phyloP scores from a whole-genome alignment of 1,140 invertebrate species.

The Mactra quadrangularis region DNA sequence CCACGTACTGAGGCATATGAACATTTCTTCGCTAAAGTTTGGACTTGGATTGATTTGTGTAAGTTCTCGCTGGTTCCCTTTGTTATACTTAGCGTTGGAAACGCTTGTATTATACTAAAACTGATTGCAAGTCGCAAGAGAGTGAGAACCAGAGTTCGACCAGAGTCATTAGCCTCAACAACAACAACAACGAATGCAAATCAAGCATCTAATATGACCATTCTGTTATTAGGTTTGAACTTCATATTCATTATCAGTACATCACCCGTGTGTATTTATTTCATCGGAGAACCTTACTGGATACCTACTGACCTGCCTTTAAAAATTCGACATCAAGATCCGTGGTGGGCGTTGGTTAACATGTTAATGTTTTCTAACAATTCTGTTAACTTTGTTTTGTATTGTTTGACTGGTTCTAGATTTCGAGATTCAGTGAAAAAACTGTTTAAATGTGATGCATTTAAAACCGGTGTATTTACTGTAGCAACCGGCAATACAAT shows the following conservation, averaged over 20 bases:
- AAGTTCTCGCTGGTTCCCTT: conserved; percentile 68
- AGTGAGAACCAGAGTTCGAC: neutral
- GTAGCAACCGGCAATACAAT: neutral
- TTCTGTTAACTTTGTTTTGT: conserved; percentile 75
- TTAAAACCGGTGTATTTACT: neutral
- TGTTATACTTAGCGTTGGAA: conserved; percentile 63
- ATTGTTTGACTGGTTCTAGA: conserved; percentile 69
- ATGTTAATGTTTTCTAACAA: conserved; percentile 73
- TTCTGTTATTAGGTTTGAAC: conserved; percentile 64
- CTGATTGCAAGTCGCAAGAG: conserved; percentile 30
- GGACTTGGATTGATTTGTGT: conserved; percentile 72
- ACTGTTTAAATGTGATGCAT: conserved; percentile 31
- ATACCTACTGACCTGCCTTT: conserved; percentile 10
- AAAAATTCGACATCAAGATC: conserved; percentile 30
- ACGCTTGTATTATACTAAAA: conserved; percentile 65
- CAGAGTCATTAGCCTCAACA: neutral
- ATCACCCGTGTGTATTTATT: conserved; percentile 66
- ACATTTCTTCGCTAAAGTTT: conserved; percentile 53
- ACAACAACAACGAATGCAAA: neutral
- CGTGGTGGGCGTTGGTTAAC: conserved; percentile 63
- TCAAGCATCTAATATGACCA: conserved; percentile 66
- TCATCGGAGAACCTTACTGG: conserved; percentile 65
- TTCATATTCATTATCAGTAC: conserved; percentile 67
- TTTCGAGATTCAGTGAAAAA: conserved; percentile 67
- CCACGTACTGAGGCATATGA: conserved; percentile 47